Evolutionary conservation across 2,113 vertebrate genomes (phyloP).

Genomic region (Sorex araneus): DNA sequence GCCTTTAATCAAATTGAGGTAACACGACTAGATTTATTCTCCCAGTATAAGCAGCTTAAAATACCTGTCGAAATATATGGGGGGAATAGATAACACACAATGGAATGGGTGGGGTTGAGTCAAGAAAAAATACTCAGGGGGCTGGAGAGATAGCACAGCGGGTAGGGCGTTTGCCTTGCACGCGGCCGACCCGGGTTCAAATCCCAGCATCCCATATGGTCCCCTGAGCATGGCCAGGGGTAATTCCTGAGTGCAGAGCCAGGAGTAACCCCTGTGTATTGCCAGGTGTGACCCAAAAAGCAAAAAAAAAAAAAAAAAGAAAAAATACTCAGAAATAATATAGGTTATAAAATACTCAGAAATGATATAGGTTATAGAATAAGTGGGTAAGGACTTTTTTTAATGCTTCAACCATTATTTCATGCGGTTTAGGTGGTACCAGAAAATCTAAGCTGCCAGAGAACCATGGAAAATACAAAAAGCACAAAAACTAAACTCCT

Average conservation of each 20-base stretch:
- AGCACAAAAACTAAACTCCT: not conserved
- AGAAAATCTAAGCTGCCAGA: not conserved
- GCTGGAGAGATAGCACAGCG: too few relatives aligned
- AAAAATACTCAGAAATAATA: too few relatives aligned
- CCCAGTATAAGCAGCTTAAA: not conserved
- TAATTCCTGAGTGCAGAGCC: too few relatives aligned
- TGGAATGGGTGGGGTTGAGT: not conserved
- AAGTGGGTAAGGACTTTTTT: not conserved
- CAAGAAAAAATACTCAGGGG: too few relatives aligned
- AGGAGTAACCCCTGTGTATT: too few relatives aligned
- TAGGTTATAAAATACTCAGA: not conserved
- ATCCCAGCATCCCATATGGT: too few relatives aligned
- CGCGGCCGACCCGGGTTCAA: too few relatives aligned
- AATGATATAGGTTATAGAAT: constrained; percentile 6
- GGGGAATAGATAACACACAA: not conserved
- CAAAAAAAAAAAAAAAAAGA: too few relatives aligned
- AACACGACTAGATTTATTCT: not conserved
- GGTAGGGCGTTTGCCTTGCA: too few relatives aligned
- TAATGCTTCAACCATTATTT: not conserved
- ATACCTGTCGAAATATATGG: not conserved
- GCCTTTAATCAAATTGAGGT: not conserved
- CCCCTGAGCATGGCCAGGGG: too few relatives aligned
- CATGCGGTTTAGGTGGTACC: not conserved
- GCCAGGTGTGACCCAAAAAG: too few relatives aligned
- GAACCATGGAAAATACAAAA: not conserved